Evolutionary conservation across 2,113 vertebrate species (phyloP).

Genomic region (Odocoileus virginianus): DNA sequence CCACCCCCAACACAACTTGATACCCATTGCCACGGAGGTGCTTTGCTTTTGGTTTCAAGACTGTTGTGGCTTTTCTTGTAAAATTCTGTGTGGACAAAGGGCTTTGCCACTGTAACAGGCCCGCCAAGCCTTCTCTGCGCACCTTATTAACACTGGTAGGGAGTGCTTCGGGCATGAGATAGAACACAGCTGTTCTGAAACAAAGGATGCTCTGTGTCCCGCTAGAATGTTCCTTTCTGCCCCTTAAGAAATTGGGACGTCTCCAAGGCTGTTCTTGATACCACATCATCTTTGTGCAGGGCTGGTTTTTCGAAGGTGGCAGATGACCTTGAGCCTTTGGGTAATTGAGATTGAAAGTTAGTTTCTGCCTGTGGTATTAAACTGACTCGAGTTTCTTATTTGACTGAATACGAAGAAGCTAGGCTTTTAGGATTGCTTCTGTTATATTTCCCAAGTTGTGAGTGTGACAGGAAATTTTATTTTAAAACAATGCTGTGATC

Average conservation of each 20-base stretch:
- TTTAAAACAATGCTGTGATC: conserved; percentile 57
- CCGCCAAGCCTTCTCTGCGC: not conserved
- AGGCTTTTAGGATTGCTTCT: conserved; percentile 33
- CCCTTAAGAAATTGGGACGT: not conserved
- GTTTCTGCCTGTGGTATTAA: not conserved
- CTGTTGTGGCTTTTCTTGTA: not conserved
- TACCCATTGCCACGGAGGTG: not conserved
- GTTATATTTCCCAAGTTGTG: conserved; percentile 47
- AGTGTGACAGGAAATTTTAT: conserved; percentile 60
- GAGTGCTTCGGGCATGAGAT: not conserved
- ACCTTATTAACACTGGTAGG: not conserved
- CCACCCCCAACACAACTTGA: not conserved
- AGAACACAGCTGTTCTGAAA: not conserved
- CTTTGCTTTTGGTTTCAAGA: not conserved
- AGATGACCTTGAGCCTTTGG: conserved; percentile 1
- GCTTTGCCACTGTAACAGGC: not conserved
- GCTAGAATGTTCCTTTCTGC: not conserved
- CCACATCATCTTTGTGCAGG: not conserved
- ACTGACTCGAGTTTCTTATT: conserved; percentile 16
- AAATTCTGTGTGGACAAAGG: not conserved
- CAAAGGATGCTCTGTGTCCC: not conserved
- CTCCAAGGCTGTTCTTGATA: not conserved
- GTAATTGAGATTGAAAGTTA: conserved; percentile 40
- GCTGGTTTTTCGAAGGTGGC: not conserved
- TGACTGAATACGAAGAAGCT: conserved; percentile 42